These are phyloP conservation scores for Saguinus oedipus DNA, from an alignment of 2,797 vertebrate species.

Conservation along the genomic window DNA sequence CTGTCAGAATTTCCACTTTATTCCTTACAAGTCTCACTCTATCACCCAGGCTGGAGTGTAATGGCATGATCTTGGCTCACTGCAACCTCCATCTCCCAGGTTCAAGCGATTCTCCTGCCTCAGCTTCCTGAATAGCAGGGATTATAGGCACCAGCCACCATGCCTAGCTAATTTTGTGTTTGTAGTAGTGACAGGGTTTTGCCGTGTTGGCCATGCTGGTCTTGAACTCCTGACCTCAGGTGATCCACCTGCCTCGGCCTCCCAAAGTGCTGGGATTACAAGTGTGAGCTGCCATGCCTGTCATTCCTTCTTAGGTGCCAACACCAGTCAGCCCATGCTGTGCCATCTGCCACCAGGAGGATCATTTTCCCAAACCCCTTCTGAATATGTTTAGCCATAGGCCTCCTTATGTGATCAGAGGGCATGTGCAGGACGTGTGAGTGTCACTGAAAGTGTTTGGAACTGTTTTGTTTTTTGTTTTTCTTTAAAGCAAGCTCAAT, in stretches of 20 bases:
- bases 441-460: not conserved
- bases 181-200: not conserved
- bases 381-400: fast-evolving
- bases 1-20: fast-evolving
- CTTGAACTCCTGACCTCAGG: not conserved
- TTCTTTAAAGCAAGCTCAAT: not conserved
- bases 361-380: no score
- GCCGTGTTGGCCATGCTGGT: not conserved
- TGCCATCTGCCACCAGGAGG: fast-evolving
- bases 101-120: not conserved
- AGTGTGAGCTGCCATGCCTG: not conserved
- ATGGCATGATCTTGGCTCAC: not conserved
- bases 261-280: not conserved
- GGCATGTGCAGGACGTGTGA: fast-evolving
- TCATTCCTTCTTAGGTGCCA: not conserved
- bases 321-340: fast-evolving
- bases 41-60: not conserved
- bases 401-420: not conserved
- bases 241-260: not conserved
- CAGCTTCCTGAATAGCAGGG: not conserved
- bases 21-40: not conserved
- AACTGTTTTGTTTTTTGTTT: not conserved
- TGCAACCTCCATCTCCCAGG: not conserved
- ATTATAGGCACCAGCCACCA: not conserved
- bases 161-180: not conserved